These are phyloP conservation scores for Entelurus aequoreus DNA, from an alignment of 2,113 vertebrate genomes.

Conservation along the genomic window DNA sequence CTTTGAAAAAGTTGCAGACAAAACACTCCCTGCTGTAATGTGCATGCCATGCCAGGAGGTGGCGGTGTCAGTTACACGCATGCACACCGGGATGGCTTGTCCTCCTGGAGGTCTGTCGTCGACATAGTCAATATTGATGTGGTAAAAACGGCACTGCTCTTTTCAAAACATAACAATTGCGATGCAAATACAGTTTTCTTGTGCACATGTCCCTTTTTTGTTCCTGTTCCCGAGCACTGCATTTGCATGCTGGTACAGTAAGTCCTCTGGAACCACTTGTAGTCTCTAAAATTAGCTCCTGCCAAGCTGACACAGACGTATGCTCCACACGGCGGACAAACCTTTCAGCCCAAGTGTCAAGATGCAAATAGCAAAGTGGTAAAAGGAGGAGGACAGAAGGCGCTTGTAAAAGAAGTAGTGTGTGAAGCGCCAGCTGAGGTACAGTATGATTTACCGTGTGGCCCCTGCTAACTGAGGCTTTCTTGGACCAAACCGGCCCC, in stretches of 20 bases:
- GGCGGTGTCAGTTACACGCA: too few relatives aligned
- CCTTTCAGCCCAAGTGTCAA: neutral
- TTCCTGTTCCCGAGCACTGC: too few relatives aligned
- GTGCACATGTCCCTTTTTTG: neutral
- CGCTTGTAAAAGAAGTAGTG: neutral
- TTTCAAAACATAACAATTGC: neutral
- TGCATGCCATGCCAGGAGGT: too few relatives aligned
- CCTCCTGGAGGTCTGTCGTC: too few relatives aligned
- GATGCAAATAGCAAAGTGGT: neutral
- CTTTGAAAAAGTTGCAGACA: too few relatives aligned
- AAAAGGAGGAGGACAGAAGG: neutral
- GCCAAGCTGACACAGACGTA: conserved; percentile 16
- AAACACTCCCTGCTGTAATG: too few relatives aligned
- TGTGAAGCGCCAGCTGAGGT: neutral
- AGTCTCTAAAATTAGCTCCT: conserved; percentile 38
- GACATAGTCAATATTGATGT: too few relatives aligned
- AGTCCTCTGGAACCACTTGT: neutral
- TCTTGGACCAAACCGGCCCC: neutral
- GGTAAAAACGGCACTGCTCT: too few relatives aligned
- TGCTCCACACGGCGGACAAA: neutral
- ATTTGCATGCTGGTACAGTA: neutral
- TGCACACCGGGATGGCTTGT: too few relatives aligned
- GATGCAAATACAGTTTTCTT: neutral
- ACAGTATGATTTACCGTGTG: neutral
- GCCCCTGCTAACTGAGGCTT: neutral